A percentile compares a stretch with the other conserved stretches of the same genome.
phyloP scores from a whole-genome alignment of 2,113 vertebrate species.

The Pogona vitticeps region DNA sequence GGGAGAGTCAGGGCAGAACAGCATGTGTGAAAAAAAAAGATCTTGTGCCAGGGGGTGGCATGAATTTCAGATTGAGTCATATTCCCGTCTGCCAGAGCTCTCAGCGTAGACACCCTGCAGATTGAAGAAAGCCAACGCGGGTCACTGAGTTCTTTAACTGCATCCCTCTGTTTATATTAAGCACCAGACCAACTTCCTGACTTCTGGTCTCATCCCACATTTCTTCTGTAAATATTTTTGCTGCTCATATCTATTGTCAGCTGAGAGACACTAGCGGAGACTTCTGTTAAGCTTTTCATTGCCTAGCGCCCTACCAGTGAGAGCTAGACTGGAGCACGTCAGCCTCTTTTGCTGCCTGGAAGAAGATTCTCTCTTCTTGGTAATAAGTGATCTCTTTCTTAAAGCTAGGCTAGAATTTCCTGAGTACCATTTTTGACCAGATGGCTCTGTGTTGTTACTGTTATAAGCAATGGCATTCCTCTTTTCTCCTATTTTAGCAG shows the following conservation, averaged over 20 bases:
- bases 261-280: conserved; percentile 53
- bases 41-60: conserved; percentile 11
- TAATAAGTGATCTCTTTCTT: conserved; percentile 38
- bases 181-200: conserved; percentile 23
- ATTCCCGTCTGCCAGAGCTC: conserved; percentile 18
- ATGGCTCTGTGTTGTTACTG: background rate
- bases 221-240: conserved; percentile 66
- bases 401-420: conserved; percentile 37
- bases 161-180: conserved; percentile 20
- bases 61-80: background rate
- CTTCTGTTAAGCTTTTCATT: conserved; percentile 61
- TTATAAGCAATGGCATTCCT: conserved; percentile 24
- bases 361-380: conserved; percentile 8
- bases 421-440: conserved; percentile 23
- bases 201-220: conserved; percentile 32
- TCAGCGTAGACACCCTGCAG: background rate
- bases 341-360: conserved; percentile 30
- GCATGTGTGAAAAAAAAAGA: conserved; percentile 33
- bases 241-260: conserved; percentile 66
- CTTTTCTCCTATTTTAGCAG: conserved; percentile 34
- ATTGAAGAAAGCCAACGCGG: fast-evolving
- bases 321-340: conserved; percentile 46
- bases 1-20: background rate
- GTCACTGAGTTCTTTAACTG: conserved; percentile 4
- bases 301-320: conserved; percentile 47